Conservation (phyloP, 1,140 invertebrate species). For the Potamilus streckersoni region DNA sequence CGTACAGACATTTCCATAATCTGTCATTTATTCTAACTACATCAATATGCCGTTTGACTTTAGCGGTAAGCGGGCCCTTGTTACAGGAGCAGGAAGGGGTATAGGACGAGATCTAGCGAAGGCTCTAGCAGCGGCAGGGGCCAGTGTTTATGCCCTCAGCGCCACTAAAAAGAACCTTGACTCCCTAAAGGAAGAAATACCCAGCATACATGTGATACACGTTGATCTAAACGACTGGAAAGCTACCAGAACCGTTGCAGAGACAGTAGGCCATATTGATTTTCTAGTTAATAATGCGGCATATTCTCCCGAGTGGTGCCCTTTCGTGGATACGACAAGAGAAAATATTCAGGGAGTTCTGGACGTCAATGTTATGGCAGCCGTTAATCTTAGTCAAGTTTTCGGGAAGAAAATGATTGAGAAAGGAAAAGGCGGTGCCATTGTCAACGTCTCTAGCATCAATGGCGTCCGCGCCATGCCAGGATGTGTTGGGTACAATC, state of each 20-base stretch:
- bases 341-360: conserved; percentile 78
- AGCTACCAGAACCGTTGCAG: conserved; percentile 74
- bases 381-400: conserved; percentile 80
- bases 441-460: conserved; percentile 91
- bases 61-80: conserved; percentile 17
- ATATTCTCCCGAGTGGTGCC: conserved; percentile 71
- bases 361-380: conserved; percentile 84
- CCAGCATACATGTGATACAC: conserved; percentile 73
- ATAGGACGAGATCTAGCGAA: conserved; percentile 17
- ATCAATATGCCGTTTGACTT: conserved; percentile 20
- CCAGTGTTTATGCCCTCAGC: conserved; percentile 17
- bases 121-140: conserved; percentile 12
- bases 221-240: conserved; percentile 84
- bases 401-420: conserved; percentile 79
- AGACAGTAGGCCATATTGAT: conserved; percentile 74
- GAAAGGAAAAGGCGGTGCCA: conserved; percentile 75
- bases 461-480: conserved; percentile 74
- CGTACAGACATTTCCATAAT: too few relatives aligned
- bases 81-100: conserved; percentile 24
- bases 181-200: conserved; percentile 55
- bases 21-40: too few relatives aligned
- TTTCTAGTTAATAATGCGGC: conserved; percentile 87
- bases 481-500: conserved; percentile 82
- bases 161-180: conserved; percentile 7
- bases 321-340: conserved; percentile 75